These are phyloP conservation scores for Sipha maydis DNA, from an alignment of 2,888 invertebrate species.

Conservation along the genomic window DNA sequence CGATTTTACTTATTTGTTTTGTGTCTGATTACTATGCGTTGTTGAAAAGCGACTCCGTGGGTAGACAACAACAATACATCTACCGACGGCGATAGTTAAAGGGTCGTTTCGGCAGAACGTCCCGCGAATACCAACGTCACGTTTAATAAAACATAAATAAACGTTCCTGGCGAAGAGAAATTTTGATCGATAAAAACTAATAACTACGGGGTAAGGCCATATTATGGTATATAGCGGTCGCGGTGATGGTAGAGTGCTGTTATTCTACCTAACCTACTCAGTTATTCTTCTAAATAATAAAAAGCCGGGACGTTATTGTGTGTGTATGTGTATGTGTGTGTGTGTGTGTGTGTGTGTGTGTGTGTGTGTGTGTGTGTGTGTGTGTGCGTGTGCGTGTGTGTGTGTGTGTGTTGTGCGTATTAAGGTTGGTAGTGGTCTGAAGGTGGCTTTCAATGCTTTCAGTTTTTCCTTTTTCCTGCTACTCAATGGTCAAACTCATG, in stretches of 20 bases:
- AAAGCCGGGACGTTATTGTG: not conserved
- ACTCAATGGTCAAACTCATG: conserved; percentile 61
- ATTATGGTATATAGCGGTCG: not conserved
- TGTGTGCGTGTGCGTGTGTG: not conserved
- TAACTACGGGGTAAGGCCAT: not conserved
- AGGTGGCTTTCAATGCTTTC: conserved; percentile 33
- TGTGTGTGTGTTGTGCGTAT: not conserved
- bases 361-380: not conserved
- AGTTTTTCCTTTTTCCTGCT: not conserved
- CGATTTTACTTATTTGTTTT: not conserved
- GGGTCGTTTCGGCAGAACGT: not conserved
- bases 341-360: not conserved
- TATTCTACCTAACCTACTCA: not conserved
- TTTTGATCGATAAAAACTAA: conserved; percentile 35
- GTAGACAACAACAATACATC: not conserved
- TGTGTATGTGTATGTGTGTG: not conserved
- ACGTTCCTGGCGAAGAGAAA: not conserved
- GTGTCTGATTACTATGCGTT: not conserved
- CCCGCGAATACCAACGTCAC: not conserved
- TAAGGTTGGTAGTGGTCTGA: conserved; percentile 11
- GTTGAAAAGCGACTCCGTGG: not conserved
- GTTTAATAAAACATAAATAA: conserved; percentile 17
- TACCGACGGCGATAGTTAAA: not conserved
- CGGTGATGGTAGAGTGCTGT: not conserved
- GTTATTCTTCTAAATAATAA: conserved; percentile 48